Evolutionary conservation across 2,888 invertebrate species (phyloP).

Genomic region (Nomada flava): DNA sequence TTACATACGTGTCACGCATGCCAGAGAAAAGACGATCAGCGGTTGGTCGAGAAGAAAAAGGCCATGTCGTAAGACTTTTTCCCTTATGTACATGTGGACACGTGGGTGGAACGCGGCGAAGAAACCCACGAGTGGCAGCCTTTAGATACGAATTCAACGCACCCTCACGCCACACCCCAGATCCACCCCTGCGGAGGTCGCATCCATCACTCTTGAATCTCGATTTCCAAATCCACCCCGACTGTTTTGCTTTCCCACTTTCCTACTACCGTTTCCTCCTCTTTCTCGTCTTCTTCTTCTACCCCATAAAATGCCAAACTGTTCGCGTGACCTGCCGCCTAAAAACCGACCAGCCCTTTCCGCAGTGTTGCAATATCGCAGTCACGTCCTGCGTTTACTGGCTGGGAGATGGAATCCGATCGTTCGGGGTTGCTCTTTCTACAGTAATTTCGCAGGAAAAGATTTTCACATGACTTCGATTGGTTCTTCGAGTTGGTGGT

Average conservation of each 20-base stretch:
- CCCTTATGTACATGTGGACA: slow-evolving; percentile 56
- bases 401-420: slow-evolving; percentile 32
- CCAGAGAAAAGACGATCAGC: slow-evolving; percentile 40
- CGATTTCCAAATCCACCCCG: slow-evolving; percentile 68
- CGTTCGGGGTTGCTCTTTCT: slow-evolving; percentile 12
- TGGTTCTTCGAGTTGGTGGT: too few relatives aligned
- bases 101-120: slow-evolving; percentile 59
- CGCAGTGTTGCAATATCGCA: slow-evolving; percentile 5
- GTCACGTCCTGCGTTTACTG: slow-evolving; percentile 47
- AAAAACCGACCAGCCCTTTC: slow-evolving; percentile 32
- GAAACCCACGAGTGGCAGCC: slow-evolving; percentile 59
- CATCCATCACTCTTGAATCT: slow-evolving; percentile 70
- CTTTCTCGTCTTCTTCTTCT: not conserved
- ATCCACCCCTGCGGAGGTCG: slow-evolving; percentile 58
- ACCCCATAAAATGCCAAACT: slow-evolving; percentile 19
- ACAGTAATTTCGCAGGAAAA: not conserved
- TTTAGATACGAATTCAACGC: slow-evolving; percentile 60
- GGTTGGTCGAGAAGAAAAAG: slow-evolving; percentile 65
- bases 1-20: slow-evolving; percentile 61
- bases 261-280: slow-evolving; percentile 52
- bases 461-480: not conserved
- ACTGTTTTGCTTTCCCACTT: slow-evolving; percentile 51
- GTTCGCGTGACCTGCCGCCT: slow-evolving; percentile 51
- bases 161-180: slow-evolving; percentile 72
- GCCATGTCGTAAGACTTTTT: slow-evolving; percentile 52